Evolutionary conservation across 1,140 invertebrate genomes (phyloP), one percentile per base, ranked within the genome.

Genomic region (Drosophila repleta): DNA sequence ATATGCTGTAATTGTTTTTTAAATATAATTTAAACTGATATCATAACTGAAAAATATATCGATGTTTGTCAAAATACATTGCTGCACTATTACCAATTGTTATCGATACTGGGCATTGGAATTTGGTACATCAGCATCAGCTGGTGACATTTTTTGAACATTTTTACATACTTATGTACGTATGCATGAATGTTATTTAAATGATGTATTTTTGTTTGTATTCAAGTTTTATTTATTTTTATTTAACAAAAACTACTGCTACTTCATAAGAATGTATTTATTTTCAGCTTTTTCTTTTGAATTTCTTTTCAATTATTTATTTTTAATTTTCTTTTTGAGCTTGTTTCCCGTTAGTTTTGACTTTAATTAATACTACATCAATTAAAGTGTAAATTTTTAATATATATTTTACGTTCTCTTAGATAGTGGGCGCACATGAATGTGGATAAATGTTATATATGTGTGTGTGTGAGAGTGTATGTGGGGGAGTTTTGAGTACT

Each of bases 401-500:
- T 63, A 32, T 41, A 2, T 7, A 21, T 41, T 41, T 41, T 37
- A 13, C 64, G 35, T 21, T 4, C 4, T 8, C 18, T 43, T 43
- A 17, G n/a, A 49, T 35, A 41, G 37, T 11, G 32, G 29, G 39
- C 13, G 29, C 46, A 68, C 39, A 61, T 68, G 45, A 45, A 58
- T 66, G 52, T 74, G 15, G n/a, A 32, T 46, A 46, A 26, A 52
- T 55, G 52, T 35, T 76, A 61, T n/a, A n/a, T n/a, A n/a, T n/a
- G n/a, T 53, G 41, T 62, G 37, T 32, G 24, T 26, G 52, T 57
- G 35, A 17, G 15, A n/a, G n/a, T n/a, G n/a, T 53, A 35, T 62
- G 37, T 32, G 24, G 26, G 52, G 62, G 35, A 17, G 15, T 32
- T 45, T 65, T 74, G 52, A 75, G 76, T 79, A 79, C 70, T 79